Conservation (phyloP, 2,888 invertebrate genomes). For the Heliothis peltigera region DNA sequence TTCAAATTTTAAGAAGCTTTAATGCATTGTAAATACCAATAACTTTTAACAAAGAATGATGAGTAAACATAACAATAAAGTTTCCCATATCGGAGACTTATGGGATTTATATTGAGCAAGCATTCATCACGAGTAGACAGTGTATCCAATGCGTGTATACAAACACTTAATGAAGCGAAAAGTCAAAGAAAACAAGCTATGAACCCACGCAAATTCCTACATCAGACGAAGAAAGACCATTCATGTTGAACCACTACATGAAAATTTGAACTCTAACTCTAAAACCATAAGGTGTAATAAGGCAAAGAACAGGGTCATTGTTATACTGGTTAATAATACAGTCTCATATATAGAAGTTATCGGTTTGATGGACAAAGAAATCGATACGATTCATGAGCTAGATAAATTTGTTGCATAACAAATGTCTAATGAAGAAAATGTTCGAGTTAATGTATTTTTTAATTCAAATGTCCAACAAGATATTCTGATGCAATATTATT, state of each 20-base stretch:
- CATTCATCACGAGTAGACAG: slow-evolving; percentile 76
- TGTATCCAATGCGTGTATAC: slow-evolving; percentile 81
- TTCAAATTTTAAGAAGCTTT: too few species aligned
- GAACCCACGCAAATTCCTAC: slow-evolving; percentile 79
- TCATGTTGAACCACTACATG: background rate
- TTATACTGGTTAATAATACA: slow-evolving; percentile 21
- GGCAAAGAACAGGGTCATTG: background rate
- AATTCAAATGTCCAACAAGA: background rate
- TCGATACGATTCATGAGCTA: slow-evolving; percentile 35
- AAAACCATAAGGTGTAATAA: slow-evolving; percentile 1
- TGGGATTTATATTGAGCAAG: slow-evolving; percentile 78
- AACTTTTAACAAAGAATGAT: slow-evolving; percentile 29
- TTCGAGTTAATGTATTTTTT: background rate
- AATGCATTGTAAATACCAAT: background rate
- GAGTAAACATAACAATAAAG: slow-evolving; percentile 74
- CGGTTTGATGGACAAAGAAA: slow-evolving; percentile 35
- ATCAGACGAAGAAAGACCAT: slow-evolving; percentile 48
- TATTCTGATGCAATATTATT: background rate
- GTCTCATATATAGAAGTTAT: slow-evolving; percentile 42
- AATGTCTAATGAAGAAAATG: slow-evolving; percentile 8
- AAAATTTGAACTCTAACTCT: slow-evolving; percentile 6
- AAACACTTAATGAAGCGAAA: slow-evolving; percentile 86
- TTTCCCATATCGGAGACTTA: slow-evolving; percentile 75
- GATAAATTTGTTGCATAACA: slow-evolving; percentile 21
- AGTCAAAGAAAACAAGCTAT: slow-evolving; percentile 81